phyloP scores from a whole-genome alignment of 2,797 vertebrate species.

The Clangula hyemalis region DNA sequence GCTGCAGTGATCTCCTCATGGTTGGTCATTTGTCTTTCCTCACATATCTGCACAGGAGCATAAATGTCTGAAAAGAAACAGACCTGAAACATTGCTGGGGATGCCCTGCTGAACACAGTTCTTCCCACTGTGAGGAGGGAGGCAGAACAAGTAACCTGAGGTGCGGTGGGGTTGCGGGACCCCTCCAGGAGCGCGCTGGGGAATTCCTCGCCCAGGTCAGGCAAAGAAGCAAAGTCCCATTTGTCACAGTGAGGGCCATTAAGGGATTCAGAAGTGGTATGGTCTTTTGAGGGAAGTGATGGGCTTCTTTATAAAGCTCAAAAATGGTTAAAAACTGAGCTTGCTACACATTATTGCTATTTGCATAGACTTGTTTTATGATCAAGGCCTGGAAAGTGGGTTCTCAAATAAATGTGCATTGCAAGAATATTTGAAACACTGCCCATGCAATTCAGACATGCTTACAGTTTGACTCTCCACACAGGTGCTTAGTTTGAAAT shows the following conservation, averaged over 20 bases:
- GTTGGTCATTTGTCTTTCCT: too few species aligned
- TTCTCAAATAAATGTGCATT: rapidly evolving
- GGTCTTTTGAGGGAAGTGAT: rapidly evolving
- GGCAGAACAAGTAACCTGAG: rapidly evolving
- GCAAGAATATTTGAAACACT: background rate
- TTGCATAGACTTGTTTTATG: background rate
- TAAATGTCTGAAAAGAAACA: background rate
- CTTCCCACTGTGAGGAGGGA: background rate
- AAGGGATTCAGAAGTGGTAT: rapidly evolving
- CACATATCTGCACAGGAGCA: rapidly evolving
- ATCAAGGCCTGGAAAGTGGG: background rate
- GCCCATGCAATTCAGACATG: background rate
- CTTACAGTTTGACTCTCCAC: background rate
- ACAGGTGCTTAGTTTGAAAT: background rate
- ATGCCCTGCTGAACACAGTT: background rate
- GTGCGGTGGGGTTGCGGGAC: rapidly evolving
- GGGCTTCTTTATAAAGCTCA: rapidly evolving
- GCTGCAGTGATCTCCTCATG: rapidly evolving
- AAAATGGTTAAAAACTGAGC: rapidly evolving
- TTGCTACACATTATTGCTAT: rapidly evolving
- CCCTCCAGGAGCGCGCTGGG: rapidly evolving
- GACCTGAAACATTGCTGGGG: rapidly evolving
- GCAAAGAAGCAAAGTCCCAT: rapidly evolving
- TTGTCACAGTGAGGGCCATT: rapidly evolving
- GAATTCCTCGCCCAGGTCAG: background rate